A percentile compares a stretch with the other conserved stretches of the same genome.
Evolutionary conservation across 2,888 invertebrate species (phyloP).

Genomic region (Trichogramma dendrolimi): DNA sequence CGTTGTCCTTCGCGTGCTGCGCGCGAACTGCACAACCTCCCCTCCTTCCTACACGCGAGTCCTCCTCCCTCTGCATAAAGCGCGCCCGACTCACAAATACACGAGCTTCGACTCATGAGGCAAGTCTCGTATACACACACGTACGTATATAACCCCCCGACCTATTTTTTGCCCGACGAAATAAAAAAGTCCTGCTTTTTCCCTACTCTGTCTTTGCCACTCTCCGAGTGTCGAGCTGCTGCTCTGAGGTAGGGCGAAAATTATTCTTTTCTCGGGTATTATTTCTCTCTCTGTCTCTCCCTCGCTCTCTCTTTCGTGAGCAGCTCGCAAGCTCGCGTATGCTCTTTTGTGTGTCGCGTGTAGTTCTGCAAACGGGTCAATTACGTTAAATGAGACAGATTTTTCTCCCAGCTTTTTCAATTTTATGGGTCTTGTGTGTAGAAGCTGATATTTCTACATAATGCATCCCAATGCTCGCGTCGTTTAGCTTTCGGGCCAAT

Average conservation of each 20-base stretch:
- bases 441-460: too few species aligned
- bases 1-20: constrained; percentile 39
- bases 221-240: constrained; percentile 3
- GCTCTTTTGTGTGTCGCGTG: too few species aligned
- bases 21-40: constrained; percentile 2
- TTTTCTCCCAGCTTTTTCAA: too few species aligned
- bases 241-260: constrained; percentile 18
- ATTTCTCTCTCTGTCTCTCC: neutral
- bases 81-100: constrained; percentile 10
- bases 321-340: too few species aligned
- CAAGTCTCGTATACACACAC: neutral
- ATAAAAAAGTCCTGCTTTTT: constrained; percentile 22
- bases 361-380: too few species aligned
- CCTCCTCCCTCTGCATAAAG: constrained; percentile 14
- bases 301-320: constrained; percentile 11
- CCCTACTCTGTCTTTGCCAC: neutral
- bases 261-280: constrained; percentile 16
- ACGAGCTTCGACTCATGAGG: constrained; percentile 3
- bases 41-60: constrained; percentile 6
- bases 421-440: too few species aligned
- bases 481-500: too few species aligned
- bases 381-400: too few species aligned
- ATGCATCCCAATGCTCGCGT: too few species aligned
- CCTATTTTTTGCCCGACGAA: constrained; percentile 22
- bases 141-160: constrained; percentile 1